Evolutionary conservation across 2,888 invertebrate species (phyloP), one percentile per base, ranked within the genome.

Genomic region (Masnerella sp.): DNA sequence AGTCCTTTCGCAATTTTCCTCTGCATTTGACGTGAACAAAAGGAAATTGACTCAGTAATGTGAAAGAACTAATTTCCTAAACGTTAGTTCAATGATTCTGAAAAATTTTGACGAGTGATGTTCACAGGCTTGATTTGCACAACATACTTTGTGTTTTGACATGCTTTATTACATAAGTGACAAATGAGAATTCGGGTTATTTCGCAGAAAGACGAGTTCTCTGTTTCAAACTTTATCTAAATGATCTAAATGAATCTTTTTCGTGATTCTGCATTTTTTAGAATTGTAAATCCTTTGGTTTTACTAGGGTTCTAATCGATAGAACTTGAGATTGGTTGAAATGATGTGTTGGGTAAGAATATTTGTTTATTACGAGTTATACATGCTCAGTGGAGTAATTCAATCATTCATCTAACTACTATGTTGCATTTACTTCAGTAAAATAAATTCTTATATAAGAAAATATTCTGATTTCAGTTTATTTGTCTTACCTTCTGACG

Each of bases 401-500:
- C 9, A 11, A 11, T n/a, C n/a, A 11, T 32, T 32, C n/a, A 11
- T 32, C 9, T 28, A 22, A 43, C 59, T 42, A 8, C 52, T 51
- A 49, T 49, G 30, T 47, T 67, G 14, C 11, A 42, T 42, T 47
- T 18, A 30, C 15, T 56, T 42, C 30, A 15, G 25, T 15, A 25
- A 67, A 54, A 54, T 67, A 67, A 67, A 67, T 67, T 67, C 67
- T 68, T 58, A 65, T 56, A 49, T 38, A 47, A 59, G n/a, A 38
- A 22, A 42, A 17, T 11, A 7, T 11, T 28, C 12, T 30, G 15
- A n/a, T 54, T 36, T 56, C 18, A 18, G 7, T 11, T 14, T 15
- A 38, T 1, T 15, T 30, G 5, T 5, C 30, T 30, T 30, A 30
- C 3, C 8, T 11, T 32, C 32, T 11, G n/a, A n/a, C n/a, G n/a